Percentiles rank a stretch among this genome's conserved stretches.
phyloP scores from a whole-genome alignment of 1,140 invertebrate species.

The Hyposmocoma kahamanoa region DNA sequence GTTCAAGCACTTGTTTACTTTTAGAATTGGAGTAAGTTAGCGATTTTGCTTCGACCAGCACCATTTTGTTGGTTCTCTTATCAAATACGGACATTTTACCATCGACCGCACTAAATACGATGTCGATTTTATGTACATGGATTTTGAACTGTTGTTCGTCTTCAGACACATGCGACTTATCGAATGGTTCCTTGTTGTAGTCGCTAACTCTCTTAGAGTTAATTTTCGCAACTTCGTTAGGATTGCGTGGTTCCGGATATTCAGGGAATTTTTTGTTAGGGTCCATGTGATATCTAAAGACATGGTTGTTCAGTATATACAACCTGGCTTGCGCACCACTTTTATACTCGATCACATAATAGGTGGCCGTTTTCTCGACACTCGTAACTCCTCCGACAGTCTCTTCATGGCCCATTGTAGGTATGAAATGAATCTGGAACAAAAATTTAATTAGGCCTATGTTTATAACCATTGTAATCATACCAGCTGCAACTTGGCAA shows the following conservation, averaged over 20 bases:
- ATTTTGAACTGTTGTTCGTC: slow-evolving; percentile 29
- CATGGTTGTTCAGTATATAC: slow-evolving; percentile 48
- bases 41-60: slow-evolving; percentile 35
- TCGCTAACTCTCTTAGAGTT: slow-evolving; percentile 34
- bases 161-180: slow-evolving; percentile 32
- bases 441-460: no score
- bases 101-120: slow-evolving; percentile 44
- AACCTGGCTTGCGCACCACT: slow-evolving; percentile 39
- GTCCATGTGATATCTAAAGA: slow-evolving; percentile 56
- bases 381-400: slow-evolving; percentile 21
- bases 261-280: slow-evolving; percentile 41
- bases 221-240: slow-evolving; percentile 45
- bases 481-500: no score
- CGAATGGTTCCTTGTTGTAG: slow-evolving; percentile 37
- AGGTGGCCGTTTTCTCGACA: slow-evolving; percentile 31
- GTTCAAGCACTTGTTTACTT: slow-evolving; percentile 33
- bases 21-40: slow-evolving; percentile 30
- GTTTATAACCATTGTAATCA: no score
- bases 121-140: slow-evolving; percentile 39
- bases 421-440: no score
- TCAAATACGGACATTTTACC: slow-evolving; percentile 42
- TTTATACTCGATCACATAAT: slow-evolving; percentile 37
- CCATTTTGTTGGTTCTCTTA: slow-evolving; percentile 35
- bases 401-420: no score
- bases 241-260: slow-evolving; percentile 45